phyloP scores from a whole-genome alignment of 2,113 vertebrate species.

The Mus pahari region DNA sequence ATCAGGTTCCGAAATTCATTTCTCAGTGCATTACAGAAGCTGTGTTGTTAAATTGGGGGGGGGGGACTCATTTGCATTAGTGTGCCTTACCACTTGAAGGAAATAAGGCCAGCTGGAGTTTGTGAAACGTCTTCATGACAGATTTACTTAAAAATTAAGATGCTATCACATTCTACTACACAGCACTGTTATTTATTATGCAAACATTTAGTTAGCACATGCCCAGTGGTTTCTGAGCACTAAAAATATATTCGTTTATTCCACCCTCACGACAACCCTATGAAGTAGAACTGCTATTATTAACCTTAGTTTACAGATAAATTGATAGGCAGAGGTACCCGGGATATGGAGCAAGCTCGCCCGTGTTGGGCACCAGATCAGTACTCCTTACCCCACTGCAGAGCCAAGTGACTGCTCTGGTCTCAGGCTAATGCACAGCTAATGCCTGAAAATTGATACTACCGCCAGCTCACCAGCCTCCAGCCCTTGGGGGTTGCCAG shows the following conservation, averaged over 20 bases:
- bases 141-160: slow-evolving; percentile 57
- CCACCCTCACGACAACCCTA: slow-evolving; percentile 11
- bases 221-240: slow-evolving; percentile 29
- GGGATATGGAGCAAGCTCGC: neutral
- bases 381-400: neutral
- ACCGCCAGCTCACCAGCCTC: neutral
- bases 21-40: slow-evolving; percentile 2
- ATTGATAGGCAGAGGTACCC: neutral
- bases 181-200: slow-evolving; percentile 51
- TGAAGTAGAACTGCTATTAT: slow-evolving; percentile 17
- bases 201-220: slow-evolving; percentile 50
- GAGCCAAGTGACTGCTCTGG: neutral
- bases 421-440: neutral
- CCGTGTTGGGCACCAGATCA: neutral
- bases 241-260: neutral
- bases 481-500: neutral
- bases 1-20: slow-evolving; percentile 39
- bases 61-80: slow-evolving; percentile 45
- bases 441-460: neutral
- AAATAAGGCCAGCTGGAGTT: slow-evolving; percentile 37
- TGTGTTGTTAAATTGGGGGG: slow-evolving; percentile 1
- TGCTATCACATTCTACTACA: neutral
- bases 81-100: slow-evolving; percentile 22
- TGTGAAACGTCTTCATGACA: slow-evolving; percentile 34
- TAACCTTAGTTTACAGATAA: neutral